These are phyloP conservation scores for Meloidogyne hapla DNA, from an alignment of 1,140 invertebrate genomes.

Conservation along the genomic window DNA sequence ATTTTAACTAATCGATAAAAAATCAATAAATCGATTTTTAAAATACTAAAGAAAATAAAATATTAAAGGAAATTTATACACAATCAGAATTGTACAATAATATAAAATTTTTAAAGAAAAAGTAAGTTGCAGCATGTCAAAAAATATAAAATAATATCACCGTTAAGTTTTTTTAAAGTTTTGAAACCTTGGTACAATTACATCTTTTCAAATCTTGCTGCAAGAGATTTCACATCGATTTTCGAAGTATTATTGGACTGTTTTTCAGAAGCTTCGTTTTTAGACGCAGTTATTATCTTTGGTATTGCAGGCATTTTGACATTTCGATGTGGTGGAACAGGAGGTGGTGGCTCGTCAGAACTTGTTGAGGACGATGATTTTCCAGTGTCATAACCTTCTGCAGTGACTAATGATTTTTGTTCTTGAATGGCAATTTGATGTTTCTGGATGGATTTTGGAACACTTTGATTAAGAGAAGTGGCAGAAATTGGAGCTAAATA, in stretches of 20 bases:
- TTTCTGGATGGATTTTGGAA: background rate
- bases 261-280: background rate
- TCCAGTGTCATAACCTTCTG: slow-evolving; percentile 20
- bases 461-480: background rate
- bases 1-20: too few species aligned
- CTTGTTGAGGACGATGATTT: slow-evolving; percentile 3
- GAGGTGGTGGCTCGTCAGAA: slow-evolving; percentile 13
- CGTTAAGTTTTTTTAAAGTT: background rate
- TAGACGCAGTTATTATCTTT: too few species aligned
- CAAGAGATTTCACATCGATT: slow-evolving; percentile 12
- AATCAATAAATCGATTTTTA: too few species aligned
- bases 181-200: slow-evolving; percentile 3
- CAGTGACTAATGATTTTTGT: slow-evolving; percentile 1
- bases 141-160: background rate
- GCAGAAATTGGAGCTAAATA: background rate
- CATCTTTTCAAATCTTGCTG: slow-evolving; percentile 28
- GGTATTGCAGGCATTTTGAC: too few species aligned
- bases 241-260: background rate
- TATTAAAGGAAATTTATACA: too few species aligned
- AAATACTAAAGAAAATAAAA: too few species aligned
- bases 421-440: background rate
- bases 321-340: background rate
- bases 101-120: background rate
- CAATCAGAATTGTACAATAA: too few species aligned
- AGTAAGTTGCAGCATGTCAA: background rate